Percentiles rank a stretch among this genome's conserved stretches.
Evolutionary conservation across 2,888 invertebrate genomes (phyloP).

Genomic region (Eudasyphora cyanicolor): DNA sequence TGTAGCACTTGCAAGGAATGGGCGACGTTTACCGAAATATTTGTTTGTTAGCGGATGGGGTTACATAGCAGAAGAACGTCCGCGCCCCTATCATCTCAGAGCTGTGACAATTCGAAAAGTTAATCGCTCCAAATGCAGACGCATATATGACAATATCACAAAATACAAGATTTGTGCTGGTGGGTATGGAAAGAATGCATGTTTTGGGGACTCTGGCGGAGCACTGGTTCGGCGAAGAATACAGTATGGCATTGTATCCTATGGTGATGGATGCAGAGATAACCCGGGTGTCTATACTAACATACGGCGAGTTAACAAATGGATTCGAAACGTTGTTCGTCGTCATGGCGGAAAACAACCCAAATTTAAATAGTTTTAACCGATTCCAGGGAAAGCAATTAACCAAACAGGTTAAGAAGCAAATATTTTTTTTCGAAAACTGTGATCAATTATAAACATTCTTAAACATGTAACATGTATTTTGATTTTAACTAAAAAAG

Average conservation of each 20-base stretch:
- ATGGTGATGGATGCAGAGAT: slow-evolving; percentile 26
- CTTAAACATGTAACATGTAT: no score
- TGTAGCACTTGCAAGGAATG: neutral
- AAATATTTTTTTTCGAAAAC: no score
- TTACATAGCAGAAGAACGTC: neutral
- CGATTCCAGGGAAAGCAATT: no score
- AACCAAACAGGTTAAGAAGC: no score
- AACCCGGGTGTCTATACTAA: slow-evolving; percentile 37
- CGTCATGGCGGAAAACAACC: slow-evolving; percentile 14
- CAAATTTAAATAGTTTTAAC: no score
- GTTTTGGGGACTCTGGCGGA: slow-evolving; percentile 45
- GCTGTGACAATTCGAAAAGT: neutral
- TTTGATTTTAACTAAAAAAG: no score
- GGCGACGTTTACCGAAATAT: neutral
- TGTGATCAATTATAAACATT: no score
- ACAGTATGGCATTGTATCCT: slow-evolving; percentile 38
- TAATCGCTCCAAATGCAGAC: neutral
- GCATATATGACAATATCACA: neutral
- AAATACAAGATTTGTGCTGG: slow-evolving; percentile 27
- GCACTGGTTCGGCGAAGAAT: neutral
- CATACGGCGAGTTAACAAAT: neutral
- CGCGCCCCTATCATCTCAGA: neutral
- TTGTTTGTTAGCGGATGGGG: slow-evolving; percentile 36
- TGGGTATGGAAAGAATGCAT: neutral
- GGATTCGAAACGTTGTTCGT: slow-evolving; percentile 13